phyloP scores from a whole-genome alignment of 2,888 invertebrate species.

The Bimastos eiseni region DNA sequence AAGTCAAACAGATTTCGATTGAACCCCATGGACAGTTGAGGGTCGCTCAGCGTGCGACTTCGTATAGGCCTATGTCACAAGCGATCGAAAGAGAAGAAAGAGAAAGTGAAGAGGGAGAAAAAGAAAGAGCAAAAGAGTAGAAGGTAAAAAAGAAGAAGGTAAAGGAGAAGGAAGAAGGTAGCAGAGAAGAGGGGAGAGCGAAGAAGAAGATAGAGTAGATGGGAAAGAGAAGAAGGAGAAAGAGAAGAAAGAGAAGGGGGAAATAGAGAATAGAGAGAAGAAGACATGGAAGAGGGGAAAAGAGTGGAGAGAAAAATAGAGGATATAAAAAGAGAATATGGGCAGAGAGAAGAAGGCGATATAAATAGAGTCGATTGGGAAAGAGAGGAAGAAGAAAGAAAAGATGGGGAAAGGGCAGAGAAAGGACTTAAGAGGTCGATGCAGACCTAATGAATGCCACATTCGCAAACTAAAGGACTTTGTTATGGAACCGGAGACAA shows the following conservation, averaged over 20 bases:
- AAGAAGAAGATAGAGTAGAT: background rate
- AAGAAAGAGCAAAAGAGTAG: background rate
- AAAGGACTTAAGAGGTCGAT: no score
- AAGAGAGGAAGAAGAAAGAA: constrained; percentile 20
- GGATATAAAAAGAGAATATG: no score
- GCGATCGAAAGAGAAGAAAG: background rate
- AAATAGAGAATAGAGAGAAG: background rate
- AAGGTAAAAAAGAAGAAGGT: background rate
- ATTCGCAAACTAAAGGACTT: no score
- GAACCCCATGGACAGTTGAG: background rate
- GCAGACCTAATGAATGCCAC: no score
- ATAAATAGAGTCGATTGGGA: no score
- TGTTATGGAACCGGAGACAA: no score
- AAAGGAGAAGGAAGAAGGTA: background rate
- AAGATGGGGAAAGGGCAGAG: constrained; percentile 21
- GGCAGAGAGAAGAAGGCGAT: no score
- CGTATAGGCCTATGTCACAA: background rate
- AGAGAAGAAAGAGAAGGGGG: background rate
- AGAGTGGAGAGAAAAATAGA: no score
- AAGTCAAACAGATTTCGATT: background rate
- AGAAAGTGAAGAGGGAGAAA: background rate
- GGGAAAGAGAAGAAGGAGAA: background rate
- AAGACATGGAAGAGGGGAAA: background rate
- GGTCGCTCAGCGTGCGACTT: background rate
- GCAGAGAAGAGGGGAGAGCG: no score